Conservation (phyloP, 2,797 vertebrate species). For the Premnoplex brunnescens region DNA sequence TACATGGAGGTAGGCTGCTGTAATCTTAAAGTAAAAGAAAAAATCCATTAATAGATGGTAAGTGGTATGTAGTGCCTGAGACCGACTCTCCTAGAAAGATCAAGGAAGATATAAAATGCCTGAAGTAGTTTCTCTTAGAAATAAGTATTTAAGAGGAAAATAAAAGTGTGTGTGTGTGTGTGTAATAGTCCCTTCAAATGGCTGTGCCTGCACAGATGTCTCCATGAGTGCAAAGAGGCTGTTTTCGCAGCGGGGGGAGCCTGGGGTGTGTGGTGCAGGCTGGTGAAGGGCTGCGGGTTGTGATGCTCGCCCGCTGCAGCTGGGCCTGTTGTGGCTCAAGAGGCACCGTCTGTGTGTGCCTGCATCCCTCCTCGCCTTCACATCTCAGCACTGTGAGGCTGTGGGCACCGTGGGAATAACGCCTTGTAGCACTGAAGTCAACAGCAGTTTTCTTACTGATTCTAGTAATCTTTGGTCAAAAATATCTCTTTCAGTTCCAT, state of each 20-base stretch:
- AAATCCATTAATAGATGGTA: background rate
- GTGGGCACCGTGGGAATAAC: accelerated
- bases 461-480: background rate
- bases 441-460: background rate
- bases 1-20: background rate
- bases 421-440: background rate
- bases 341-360: background rate
- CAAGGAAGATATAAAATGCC: background rate
- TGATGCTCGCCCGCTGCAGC: accelerated
- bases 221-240: background rate
- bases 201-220: background rate
- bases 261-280: background rate
- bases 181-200: background rate
- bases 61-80: background rate
- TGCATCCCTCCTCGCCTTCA: accelerated
- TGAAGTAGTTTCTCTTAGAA: background rate
- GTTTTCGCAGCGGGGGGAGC: accelerated
- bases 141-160: background rate
- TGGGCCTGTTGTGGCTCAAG: background rate
- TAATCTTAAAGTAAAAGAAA: background rate
- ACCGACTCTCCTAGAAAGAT: background rate
- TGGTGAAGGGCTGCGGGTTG: background rate
- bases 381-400: accelerated
- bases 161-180: background rate
- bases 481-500: background rate